These are phyloP conservation scores for Amaurobius ferox DNA, from an alignment of 2,888 invertebrate genomes.

Conservation along the genomic window DNA sequence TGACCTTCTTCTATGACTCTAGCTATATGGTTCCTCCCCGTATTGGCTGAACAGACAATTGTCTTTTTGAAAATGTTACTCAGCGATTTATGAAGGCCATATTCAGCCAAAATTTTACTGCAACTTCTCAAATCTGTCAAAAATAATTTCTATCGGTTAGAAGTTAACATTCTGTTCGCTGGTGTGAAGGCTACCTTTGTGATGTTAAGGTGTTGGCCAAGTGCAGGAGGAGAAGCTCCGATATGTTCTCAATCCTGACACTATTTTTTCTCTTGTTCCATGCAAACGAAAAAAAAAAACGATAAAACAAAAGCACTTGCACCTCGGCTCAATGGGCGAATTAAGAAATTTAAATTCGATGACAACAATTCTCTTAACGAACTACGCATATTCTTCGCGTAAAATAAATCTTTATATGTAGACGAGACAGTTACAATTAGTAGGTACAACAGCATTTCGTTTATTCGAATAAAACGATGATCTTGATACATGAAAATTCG, in stretches of 20 bases:
- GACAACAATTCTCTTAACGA: no score
- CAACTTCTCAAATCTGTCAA: neutral
- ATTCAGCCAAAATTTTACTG: slow-evolving; percentile 2
- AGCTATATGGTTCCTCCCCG: no score
- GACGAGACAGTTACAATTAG: no score
- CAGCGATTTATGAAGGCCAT: neutral
- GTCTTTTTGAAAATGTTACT: no score
- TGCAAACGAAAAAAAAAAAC: slow-evolving; percentile 30
- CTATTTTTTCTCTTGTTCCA: slow-evolving; percentile 49
- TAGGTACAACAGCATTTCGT: no score
- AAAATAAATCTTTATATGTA: no score
- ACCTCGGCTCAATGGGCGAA: slow-evolving; percentile 40
- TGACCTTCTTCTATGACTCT: no score
- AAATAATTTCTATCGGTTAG: neutral
- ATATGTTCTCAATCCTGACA: neutral
- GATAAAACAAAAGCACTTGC: slow-evolving; percentile 49
- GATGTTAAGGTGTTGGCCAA: slow-evolving; percentile 47
- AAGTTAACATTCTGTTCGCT: neutral
- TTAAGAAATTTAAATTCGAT: neutral
- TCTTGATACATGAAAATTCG: no score
- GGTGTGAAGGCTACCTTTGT: slow-evolving; percentile 39
- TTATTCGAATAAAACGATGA: no score
- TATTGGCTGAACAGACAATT: no score
- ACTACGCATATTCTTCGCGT: no score
- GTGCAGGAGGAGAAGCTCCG: slow-evolving; percentile 12